These are phyloP conservation scores for Myripristis jacobus DNA, from an alignment of 2,797 vertebrate species.

Conservation along the genomic window DNA sequence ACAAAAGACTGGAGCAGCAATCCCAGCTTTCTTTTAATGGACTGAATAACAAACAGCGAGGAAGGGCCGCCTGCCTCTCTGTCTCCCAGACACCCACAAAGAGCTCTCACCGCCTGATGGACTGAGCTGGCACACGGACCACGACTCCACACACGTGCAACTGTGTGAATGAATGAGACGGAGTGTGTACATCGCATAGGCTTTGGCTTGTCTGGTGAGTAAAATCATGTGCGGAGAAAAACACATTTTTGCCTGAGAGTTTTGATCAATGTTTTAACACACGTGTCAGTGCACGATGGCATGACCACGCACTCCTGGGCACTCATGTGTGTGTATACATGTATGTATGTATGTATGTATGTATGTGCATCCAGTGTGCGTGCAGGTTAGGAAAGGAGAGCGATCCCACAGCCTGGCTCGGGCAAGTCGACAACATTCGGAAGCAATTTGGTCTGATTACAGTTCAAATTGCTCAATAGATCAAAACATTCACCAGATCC, in stretches of 20 bases:
- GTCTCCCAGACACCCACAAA: conserved; percentile 5
- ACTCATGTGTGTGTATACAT: not conserved
- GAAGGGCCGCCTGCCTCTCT: conserved; percentile 9
- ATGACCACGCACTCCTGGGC: conserved; percentile 7
- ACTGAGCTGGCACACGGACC: not conserved
- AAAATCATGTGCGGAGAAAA: not conserved
- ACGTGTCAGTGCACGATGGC: not conserved
- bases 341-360: conserved; percentile 30
- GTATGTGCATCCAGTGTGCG: conserved; percentile 35
- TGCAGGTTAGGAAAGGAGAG: conserved; percentile 53
- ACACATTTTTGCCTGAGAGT: not conserved
- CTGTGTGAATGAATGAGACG: not conserved
- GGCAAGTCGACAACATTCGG: conserved; percentile 72
- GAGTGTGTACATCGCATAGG: conserved; percentile 8
- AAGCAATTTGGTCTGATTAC: conserved; percentile 81
- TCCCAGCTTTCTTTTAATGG: conserved; percentile 40
- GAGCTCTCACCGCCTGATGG: not conserved
- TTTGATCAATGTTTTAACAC: not conserved
- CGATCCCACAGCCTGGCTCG: conserved; percentile 44
- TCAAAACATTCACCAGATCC: conserved; percentile 61
- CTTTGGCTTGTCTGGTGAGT: conserved; percentile 9
- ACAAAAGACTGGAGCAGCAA: conserved; percentile 55
- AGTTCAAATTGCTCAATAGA: conserved; percentile 67
- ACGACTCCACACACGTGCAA: not conserved
- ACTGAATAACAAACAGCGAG: conserved; percentile 42